phyloP scores from a whole-genome alignment of 2,113 vertebrate species.

The Lampris incognitus region DNA sequence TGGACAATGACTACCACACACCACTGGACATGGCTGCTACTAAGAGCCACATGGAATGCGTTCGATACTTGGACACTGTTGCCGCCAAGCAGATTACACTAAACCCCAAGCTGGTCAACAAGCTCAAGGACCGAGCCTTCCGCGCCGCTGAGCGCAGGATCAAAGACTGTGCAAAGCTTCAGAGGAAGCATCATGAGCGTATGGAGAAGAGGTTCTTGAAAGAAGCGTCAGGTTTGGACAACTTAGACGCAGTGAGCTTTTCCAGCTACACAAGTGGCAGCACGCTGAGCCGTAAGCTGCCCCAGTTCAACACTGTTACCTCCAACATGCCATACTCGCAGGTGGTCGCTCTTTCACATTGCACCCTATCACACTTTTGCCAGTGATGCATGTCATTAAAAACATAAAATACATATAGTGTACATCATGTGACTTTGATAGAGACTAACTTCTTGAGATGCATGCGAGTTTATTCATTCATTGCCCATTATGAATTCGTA shows the following conservation, averaged over 20 bases:
- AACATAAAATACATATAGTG: too few relatives aligned
- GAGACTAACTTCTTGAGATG: too few relatives aligned
- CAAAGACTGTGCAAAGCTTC: conserved; percentile 91
- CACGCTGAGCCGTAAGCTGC: conserved; percentile 90
- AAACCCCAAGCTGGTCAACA: conserved; percentile 92
- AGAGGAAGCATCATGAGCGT: conserved; percentile 89
- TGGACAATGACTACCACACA: conserved; percentile 98
- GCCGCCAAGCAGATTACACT: conserved; percentile 95
- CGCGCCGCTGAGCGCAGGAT: conserved; percentile 90
- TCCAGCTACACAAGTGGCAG: conserved; percentile 89
- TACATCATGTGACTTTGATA: too few relatives aligned
- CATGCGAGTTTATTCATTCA: too few relatives aligned
- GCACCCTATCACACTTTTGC: background rate
- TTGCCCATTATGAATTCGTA: too few relatives aligned
- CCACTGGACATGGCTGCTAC: conserved; percentile 97
- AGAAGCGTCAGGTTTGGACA: conserved; percentile 86
- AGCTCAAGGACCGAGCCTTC: conserved; percentile 94
- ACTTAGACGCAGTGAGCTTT: conserved; percentile 91
- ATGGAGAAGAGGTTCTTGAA: conserved; percentile 94
- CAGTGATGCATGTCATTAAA: too few relatives aligned
- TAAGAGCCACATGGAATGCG: conserved; percentile 96
- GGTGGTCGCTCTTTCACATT: conserved; percentile 54
- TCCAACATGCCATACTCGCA: conserved; percentile 94
- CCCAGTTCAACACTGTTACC: conserved; percentile 86
- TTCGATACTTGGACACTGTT: conserved; percentile 95